Base-by-base conservation (phyloP, 2,888 invertebrate species). In the Eupithecia tripunctaria region DNA sequence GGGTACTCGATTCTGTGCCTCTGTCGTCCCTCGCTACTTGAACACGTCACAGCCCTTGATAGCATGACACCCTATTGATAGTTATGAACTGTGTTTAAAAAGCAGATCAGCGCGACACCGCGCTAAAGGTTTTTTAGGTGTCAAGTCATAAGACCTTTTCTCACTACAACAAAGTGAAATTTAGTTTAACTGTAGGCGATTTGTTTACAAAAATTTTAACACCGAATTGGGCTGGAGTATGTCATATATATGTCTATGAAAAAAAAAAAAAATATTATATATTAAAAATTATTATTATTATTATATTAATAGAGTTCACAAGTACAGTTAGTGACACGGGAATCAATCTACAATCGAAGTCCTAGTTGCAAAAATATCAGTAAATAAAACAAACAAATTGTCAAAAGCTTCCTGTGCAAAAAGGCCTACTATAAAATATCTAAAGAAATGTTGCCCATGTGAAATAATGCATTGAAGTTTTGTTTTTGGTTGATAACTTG, bases 11-110 rank as follows among this genome's bases (percentile, higher is more conserved):
- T 76, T 76, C 71, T 77, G 66, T 68, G 80, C 79, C 79, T 75
- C 77, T 68, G 78, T 80, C 71, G 78, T 80, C 82, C 84, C 84
- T 86, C 82, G 78, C 87, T 88, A 91, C 93, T 93, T 91, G 86
- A 87, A 85, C 93, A 93, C 91, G 93, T 84, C 85, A 89, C 86
- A 81, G 82, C 86, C 83, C 88, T 88, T 79, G 78, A 85, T 81
- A 77, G 43, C 41, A 68, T 75, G 82, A 68, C 60, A 51, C 36
- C 62, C 62, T 68, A 68, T 68, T 64, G 6, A 47, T 63, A 14
- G n/a, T 29, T 25, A 62, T 64, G 36, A 47, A 66, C 60, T 47
- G 21, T 63, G 25, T 25, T 67, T 67, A 64, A 43, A 68, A 70
- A 70, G 41, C 60, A 8, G 47, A n/a, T 64, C 18, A 6, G n/a